Base-by-base conservation (phyloP, 2,888 invertebrate species). In the Onthophagus sagittarius region DNA sequence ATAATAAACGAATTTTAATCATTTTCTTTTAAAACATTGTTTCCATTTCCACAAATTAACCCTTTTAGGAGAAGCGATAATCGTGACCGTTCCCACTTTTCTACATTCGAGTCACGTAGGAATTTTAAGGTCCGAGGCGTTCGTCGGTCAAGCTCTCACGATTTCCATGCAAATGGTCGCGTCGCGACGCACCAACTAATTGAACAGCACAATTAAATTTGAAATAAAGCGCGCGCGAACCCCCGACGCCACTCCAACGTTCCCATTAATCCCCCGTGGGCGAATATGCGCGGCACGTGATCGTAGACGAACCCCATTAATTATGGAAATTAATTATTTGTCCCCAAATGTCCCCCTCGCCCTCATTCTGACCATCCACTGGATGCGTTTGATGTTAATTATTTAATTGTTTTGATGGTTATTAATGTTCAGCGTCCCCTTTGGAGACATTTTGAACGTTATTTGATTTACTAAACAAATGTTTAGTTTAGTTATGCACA, bases 151-250 rank as follows among this genome's bases (percentile, higher is more conserved):
- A 23, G 67, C 63, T 15, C 13, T 65, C 23, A 15, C 62, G 53
- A 70, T 70, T 70, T 62, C 70, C 63, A 70, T 70, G 70, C 70
- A 70, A 70, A 70, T 70, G 15, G 15, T 13, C 65, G 67, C 67
- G 23, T 53, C 67, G 67, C 63, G 63, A 63, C 63, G 15, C 15
- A 13, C 67, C 6, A 23, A 67, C 67, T 67, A 67, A 67, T 67
- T 67, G 67, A 67, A 67, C 67, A 23, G 32, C 67, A 67, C 67
- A 67, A 67, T 67, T 67, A 67, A 67, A 67, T 67, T 67, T 67
- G 67, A 67, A 67, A 67, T 67, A 67, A 67, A 67, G 31, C 67
- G 67, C 32, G 67, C 32, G 67, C 67, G 32, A 31, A 53, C 39
- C 39, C 23, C 23, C 23, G 23, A 23, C 23, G 23, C 23, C 23